Evolutionary conservation across 2,888 invertebrate genomes (phyloP).

Genomic region (Oeneis ivallda): DNA sequence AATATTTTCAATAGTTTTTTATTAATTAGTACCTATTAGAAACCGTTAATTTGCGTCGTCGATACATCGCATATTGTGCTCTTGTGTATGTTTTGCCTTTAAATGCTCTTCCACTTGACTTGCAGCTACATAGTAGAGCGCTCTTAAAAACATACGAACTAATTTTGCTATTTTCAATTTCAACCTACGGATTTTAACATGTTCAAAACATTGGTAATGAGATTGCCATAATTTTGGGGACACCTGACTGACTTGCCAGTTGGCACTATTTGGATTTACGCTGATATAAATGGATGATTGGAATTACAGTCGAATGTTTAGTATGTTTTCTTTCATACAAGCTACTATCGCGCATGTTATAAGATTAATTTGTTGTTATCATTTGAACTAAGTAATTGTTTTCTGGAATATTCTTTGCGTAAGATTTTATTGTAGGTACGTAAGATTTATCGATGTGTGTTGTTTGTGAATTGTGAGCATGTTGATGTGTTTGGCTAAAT

Average conservation of each 20-base stretch:
- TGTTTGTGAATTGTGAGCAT: too few species aligned
- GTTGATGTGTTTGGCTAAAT: background rate
- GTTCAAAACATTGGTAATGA: constrained; percentile 34
- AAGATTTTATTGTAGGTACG: background rate
- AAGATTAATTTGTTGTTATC: background rate
- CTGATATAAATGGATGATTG: constrained; percentile 18
- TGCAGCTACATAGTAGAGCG: background rate
- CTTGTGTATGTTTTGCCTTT: too few species aligned
- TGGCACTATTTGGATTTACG: constrained; percentile 41
- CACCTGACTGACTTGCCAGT: constrained; percentile 41
- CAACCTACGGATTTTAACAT: constrained; percentile 35
- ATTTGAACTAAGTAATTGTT: background rate
- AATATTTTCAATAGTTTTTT: too few species aligned
- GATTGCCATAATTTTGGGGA: constrained; percentile 36
- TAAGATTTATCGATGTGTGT: background rate
- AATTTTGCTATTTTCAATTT: background rate
- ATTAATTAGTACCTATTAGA: too few species aligned
- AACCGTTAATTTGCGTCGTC: too few species aligned
- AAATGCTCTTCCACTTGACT: too few species aligned
- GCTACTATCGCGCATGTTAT: background rate
- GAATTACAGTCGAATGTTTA: constrained; percentile 15
- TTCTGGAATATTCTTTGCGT: background rate
- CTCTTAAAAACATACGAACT: constrained; percentile 30
- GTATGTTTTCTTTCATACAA: constrained; percentile 20
- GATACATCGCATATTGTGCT: too few species aligned